Evolutionary conservation across 1,140 invertebrate species (phyloP).

Genomic region (Drosophila miranda): DNA sequence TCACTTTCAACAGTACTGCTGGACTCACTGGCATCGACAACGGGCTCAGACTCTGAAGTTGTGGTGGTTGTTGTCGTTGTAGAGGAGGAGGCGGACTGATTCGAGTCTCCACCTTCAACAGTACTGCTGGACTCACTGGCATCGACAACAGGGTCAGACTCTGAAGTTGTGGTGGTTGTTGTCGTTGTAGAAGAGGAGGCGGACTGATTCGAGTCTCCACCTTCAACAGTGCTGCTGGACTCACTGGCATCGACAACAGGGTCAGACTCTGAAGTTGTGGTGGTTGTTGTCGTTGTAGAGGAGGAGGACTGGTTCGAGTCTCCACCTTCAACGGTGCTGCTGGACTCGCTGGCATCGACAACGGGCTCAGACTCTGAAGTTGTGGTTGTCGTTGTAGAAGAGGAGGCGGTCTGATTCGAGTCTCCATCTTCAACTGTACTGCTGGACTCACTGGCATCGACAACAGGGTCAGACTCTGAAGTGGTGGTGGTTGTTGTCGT

Average conservation of each 20-base stretch:
- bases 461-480: neutral
- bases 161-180: slow-evolving; percentile 3
- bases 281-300: slow-evolving; percentile 1
- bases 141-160: neutral
- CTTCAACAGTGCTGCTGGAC: neutral
- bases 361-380: slow-evolving; percentile 1
- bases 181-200: neutral
- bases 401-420: slow-evolving; percentile 1
- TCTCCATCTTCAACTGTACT: neutral
- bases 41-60: neutral
- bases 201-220: neutral
- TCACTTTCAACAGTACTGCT: neutral
- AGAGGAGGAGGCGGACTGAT: slow-evolving; percentile 8
- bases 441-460: neutral
- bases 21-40: neutral
- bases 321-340: neutral
- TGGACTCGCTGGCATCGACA: neutral
- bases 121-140: neutral
- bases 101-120: neutral
- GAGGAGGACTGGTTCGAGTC: slow-evolving; percentile 3
- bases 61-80: slow-evolving; percentile 2
- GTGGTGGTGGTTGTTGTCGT: slow-evolving; percentile 10
- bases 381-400: slow-evolving; percentile 4
- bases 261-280: neutral
- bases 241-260: neutral